These are phyloP conservation scores for Vollenhovia emeryi DNA, from an alignment of 1,140 invertebrate species.

Conservation along the genomic window DNA sequence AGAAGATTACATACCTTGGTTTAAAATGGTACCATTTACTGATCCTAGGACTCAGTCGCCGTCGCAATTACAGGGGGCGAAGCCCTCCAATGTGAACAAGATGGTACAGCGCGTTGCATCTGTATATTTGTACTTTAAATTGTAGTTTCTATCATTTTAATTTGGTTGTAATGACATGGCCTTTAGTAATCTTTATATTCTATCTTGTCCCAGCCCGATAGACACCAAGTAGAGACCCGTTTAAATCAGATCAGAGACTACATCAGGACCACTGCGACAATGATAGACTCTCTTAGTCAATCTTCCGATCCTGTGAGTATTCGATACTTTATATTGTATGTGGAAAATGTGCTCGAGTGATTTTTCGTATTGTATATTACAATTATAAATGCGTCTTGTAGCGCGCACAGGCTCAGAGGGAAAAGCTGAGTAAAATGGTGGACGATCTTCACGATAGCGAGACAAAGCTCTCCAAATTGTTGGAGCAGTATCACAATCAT, in stretches of 20 bases:
- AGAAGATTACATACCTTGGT: conserved; percentile 73
- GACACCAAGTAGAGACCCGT: conserved; percentile 86
- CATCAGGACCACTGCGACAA: conserved; percentile 87
- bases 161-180: not conserved
- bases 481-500: conserved; percentile 79
- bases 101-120: conserved; percentile 74
- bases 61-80: conserved; percentile 62
- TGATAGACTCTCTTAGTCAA: conserved; percentile 87
- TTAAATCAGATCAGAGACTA: conserved; percentile 88
- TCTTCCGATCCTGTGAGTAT: conserved; percentile 87
- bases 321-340: not conserved
- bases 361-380: conserved; percentile 39
- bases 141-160: not conserved
- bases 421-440: conserved; percentile 83
- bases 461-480: conserved; percentile 80
- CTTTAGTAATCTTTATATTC: not conserved
- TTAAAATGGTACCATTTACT: conserved; percentile 77
- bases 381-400: conserved; percentile 63
- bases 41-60: conserved; percentile 76
- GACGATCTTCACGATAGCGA: conserved; percentile 84
- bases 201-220: conserved; percentile 81
- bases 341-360: not conserved
- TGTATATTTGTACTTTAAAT: not conserved
- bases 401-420: conserved; percentile 81
- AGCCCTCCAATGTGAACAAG: conserved; percentile 79